Evolutionary conservation across 1,140 invertebrate genomes (phyloP).

Genomic region (Ceratina japonica): DNA sequence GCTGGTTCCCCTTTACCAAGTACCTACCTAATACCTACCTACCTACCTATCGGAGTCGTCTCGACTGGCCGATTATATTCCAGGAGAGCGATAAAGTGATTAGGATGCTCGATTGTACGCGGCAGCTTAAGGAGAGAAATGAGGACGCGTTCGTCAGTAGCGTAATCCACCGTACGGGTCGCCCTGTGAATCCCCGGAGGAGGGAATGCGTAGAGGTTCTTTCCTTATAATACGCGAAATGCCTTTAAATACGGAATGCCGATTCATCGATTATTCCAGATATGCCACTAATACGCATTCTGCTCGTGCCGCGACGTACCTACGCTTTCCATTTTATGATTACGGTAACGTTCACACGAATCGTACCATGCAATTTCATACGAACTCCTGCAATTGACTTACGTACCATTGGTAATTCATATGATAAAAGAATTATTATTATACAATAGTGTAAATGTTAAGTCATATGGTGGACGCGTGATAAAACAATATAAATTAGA

Average conservation of each 20-base stretch:
- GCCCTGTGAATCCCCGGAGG: conserved; percentile 34
- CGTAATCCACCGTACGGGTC: conserved; percentile 32
- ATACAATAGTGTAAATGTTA: no score
- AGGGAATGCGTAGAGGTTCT: conserved; percentile 31
- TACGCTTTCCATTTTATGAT: conserved; percentile 32
- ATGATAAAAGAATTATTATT: no score
- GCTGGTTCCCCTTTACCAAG: conserved; percentile 2
- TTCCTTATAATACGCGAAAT: conserved; percentile 60
- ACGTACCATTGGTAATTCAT: no score
- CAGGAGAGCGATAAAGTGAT: conserved; percentile 61
- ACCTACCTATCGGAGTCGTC: conserved; percentile 17
- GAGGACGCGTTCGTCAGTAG: not conserved
- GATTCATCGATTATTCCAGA: conserved; percentile 61
- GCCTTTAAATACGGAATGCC: conserved; percentile 59
- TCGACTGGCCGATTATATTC: conserved; percentile 57
- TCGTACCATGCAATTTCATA: no score
- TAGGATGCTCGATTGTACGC: conserved; percentile 60
- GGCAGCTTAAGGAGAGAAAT: conserved; percentile 52
- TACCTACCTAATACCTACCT: not conserved
- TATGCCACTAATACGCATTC: conserved; percentile 60
- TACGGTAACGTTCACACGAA: conserved; percentile 35
- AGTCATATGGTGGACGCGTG: no score
- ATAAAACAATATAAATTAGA: no score
- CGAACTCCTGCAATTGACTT: no score
- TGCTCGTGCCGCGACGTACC: conserved; percentile 25